Conservation (phyloP, 2,113 vertebrate species). For the Brachypteracias leptosomus region DNA sequence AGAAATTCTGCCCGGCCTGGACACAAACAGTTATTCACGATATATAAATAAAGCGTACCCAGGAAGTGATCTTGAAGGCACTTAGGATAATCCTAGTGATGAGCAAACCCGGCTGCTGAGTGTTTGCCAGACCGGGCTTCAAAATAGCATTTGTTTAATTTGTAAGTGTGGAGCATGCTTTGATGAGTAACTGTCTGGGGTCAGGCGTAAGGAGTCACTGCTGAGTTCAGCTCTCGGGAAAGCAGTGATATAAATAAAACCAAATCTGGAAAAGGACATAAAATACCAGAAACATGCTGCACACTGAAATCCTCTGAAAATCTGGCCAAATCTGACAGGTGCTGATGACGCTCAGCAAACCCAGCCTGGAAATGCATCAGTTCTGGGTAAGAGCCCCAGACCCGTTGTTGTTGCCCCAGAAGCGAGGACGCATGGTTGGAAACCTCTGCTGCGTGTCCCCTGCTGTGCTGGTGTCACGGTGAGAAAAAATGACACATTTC, state of each 20-base stretch:
- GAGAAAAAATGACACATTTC: background rate
- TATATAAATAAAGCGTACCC: background rate
- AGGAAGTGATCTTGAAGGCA: background rate
- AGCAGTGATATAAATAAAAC: background rate
- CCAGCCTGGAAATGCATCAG: rapidly evolving
- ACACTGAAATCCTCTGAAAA: background rate
- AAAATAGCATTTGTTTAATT: background rate
- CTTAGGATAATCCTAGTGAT: background rate
- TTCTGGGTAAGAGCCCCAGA: background rate
- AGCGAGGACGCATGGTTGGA: rapidly evolving
- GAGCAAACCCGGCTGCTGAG: background rate
- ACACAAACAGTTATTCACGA: background rate
- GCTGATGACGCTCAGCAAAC: background rate
- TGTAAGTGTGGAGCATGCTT: background rate
- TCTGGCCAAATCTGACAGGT: background rate
- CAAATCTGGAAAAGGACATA: background rate
- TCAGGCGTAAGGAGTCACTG: background rate
- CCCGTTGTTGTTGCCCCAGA: background rate
- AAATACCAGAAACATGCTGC: background rate
- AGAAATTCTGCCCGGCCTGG: background rate
- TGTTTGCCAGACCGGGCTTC: background rate
- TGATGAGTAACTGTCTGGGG: background rate
- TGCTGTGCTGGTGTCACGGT: rapidly evolving
- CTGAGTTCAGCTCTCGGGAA: background rate
- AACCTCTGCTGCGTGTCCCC: rapidly evolving